Base-by-base conservation (phyloP, 2,888 invertebrate species). In the Dromius quadrimaculatus region DNA sequence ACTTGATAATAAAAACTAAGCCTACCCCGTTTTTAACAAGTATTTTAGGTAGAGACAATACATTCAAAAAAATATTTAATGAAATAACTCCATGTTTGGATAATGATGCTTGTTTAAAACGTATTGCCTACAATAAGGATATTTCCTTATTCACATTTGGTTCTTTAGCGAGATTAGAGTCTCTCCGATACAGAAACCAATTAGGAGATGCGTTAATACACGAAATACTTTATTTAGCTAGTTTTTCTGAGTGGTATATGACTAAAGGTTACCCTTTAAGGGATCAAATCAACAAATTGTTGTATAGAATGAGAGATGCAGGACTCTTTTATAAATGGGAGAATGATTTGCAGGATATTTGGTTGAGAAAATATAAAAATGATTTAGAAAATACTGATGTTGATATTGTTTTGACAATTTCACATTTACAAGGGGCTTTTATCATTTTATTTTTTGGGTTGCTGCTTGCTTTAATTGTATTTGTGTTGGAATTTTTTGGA, bases 171-270 rank as follows among this genome's bases (percentile, higher is more conserved):
- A 22, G 2, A 34, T 47, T 43, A 5, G 32, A 69, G 23, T 9
- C 36, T 13, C 11, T 69, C 1, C 28, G 34, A 45, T 69, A 61
- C 34, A 34, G n/a, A 20, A 47, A 69, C 11, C 0, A 3, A 1
- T 34, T 11, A 5, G 45, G 34, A 17, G 11, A 47, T 22, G 23
- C 69, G 6, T 20, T 45, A 34, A 47, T 69, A 6, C 45, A 69
- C 15, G 22, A n/a, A 5, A 36, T 38, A 2, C n/a, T 2, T 8
- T 83, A 84, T 13, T 32, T 61, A 11, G 20, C 34, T 1, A 19
- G 20, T 15, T 17, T 13, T 22, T n/a, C 45, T 11, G 15, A 61
- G 20, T 36, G 34, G 19, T 69, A 61, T 13, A 61, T 70, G 69
- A 61, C 61, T 0, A 62, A 70, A 61, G 62, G 69, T 2, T 62